Evolutionary conservation across 2,797 vertebrate genomes (phyloP).

Genomic region (Anolis apletophallus): DNA sequence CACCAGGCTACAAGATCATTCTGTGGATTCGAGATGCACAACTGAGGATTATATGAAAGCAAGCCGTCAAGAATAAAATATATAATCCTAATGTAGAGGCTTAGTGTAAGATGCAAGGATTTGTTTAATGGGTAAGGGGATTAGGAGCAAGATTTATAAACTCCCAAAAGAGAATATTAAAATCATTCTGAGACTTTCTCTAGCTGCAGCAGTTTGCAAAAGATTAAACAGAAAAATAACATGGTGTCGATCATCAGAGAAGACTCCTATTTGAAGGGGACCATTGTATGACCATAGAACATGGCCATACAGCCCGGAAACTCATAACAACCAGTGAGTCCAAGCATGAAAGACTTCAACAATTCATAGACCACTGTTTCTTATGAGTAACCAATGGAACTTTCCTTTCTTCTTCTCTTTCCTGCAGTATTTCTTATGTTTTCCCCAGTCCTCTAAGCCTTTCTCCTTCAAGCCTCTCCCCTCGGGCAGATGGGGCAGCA

Average conservation of each 20-base stretch:
- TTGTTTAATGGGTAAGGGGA: constrained; percentile 47
- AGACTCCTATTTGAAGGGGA: constrained; percentile 22
- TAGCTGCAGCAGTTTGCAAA: constrained; percentile 40
- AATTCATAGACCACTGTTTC: background rate
- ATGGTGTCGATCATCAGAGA: constrained; percentile 40
- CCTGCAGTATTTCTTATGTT: too few species aligned
- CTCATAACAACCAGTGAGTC: too few species aligned
- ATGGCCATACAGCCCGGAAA: too few species aligned
- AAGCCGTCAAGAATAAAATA: constrained; percentile 23
- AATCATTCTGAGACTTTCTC: constrained; percentile 43
- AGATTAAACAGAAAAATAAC: constrained; percentile 45
- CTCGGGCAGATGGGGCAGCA: too few species aligned
- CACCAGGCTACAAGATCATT: background rate
- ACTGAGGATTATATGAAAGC: constrained; percentile 23
- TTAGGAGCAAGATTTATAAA: constrained; percentile 48
- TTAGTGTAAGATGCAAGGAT: constrained; percentile 52
- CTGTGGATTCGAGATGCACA: constrained; percentile 8
- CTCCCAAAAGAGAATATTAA: constrained; percentile 41
- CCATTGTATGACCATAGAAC: background rate
- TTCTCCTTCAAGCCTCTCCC: background rate
- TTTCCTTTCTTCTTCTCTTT: background rate
- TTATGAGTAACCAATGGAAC: background rate
- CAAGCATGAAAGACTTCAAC: too few species aligned
- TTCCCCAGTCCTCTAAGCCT: background rate
- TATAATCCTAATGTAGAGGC: constrained; percentile 16